Evolutionary conservation across 2,888 invertebrate genomes (phyloP), one percentile per base, ranked within the genome.

Genomic region (Atherix ibis): DNA sequence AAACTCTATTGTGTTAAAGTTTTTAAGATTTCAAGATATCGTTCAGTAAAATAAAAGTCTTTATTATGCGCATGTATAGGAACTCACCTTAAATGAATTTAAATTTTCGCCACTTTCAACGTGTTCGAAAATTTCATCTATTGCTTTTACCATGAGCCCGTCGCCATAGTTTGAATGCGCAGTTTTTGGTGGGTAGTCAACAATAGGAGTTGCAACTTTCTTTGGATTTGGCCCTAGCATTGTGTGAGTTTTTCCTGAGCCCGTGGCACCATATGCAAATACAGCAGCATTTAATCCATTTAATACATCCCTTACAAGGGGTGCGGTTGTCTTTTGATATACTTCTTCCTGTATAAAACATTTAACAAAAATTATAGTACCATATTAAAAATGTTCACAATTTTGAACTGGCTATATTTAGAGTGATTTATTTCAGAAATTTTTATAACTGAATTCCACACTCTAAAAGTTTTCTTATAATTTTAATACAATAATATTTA

Each of bases 271-370:
- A 37, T 61, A 95, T 2, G 95, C 94, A 61, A 95, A 95, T 17
- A 95, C 91, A 0, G 94, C 92, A 1, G 87, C 94, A 49, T 92
- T 92, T 53, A 82, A 88, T 0, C 95, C 95, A 38, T 67, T 70
- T 18, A 94, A 65, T 1, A 95, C 84, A 49, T 84, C 87, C 27
- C 76, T 75, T 2, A 95, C 87, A 13, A 95, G 65, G 13, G 79
- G 73, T 33, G 80, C 80, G 16, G 91, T 84, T 1, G 92, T 89
- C 4, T 75, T 72, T 39, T 77, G 75, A 60, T 94, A 95, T 1
- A 95, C 88, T 32, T 81, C 74, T 51, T 80, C 79, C 51, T 66
- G 40, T 6, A 22, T n/a, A 22, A 22, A 8, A 8, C 22, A 22
- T 22, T 10, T 10, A 22, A 22, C 22, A 22, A n/a, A n/a, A n/a